A percentile compares a stretch with the other conserved stretches of the same genome.
phyloP scores from a whole-genome alignment of 2,113 vertebrate species.

The Otocyon megalotis region DNA sequence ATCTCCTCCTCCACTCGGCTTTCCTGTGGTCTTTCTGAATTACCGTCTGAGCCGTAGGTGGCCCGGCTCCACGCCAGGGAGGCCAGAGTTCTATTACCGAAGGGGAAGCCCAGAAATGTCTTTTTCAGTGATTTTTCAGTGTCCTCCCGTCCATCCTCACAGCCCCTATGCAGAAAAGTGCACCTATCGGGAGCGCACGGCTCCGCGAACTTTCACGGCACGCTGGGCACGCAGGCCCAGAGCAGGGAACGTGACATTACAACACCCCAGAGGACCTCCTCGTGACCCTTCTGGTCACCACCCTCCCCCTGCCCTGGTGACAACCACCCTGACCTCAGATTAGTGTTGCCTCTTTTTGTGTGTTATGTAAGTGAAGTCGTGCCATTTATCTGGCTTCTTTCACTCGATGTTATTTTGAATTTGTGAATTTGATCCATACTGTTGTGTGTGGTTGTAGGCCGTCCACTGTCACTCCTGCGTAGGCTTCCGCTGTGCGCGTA shows the following conservation, averaged over 20 bases:
- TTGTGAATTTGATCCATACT: neutral
- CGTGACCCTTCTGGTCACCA: neutral
- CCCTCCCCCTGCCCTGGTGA: neutral
- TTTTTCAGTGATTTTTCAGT: neutral
- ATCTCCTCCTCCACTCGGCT: neutral
- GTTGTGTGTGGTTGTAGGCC: neutral
- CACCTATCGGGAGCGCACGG: fast-evolving
- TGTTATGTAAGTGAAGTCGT: neutral
- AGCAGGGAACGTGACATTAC: neutral
- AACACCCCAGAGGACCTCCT: neutral
- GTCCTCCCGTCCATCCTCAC: neutral
- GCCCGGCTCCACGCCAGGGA: neutral
- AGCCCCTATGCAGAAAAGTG: neutral
- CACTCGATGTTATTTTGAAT: neutral
- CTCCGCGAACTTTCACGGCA: neutral
- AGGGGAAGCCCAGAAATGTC: neutral
- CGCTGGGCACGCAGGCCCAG: neutral
- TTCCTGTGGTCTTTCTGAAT: conserved; percentile 34
- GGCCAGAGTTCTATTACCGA: neutral
- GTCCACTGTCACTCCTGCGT: neutral
- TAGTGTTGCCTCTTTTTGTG: too few species aligned
- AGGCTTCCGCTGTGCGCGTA: fast-evolving
- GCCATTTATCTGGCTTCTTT: neutral
- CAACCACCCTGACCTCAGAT: neutral
- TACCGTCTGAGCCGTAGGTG: neutral